These are phyloP conservation scores for Volucella inflata DNA, from an alignment of 2,888 invertebrate species.

Conservation along the genomic window DNA sequence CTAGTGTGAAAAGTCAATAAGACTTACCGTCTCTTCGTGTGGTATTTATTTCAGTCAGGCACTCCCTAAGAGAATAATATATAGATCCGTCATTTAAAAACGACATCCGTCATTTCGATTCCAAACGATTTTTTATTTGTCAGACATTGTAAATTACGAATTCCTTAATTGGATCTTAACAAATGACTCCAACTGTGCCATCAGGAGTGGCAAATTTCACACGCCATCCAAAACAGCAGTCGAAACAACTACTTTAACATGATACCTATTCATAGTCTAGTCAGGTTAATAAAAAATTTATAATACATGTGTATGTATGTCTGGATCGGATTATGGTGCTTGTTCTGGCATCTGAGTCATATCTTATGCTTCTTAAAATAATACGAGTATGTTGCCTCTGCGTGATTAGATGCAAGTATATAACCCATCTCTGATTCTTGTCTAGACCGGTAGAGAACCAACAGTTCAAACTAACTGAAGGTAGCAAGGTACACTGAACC, in stretches of 20 bases:
- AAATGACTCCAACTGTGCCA: slow-evolving; percentile 4
- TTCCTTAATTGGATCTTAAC: neutral
- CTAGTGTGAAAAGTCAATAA: no score
- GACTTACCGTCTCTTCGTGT: no score
- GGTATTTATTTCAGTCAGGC: no score
- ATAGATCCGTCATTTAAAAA: no score
- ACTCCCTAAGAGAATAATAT: no score
- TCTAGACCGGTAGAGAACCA: slow-evolving; percentile 42
- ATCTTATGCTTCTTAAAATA: slow-evolving; percentile 20
- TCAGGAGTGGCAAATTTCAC: slow-evolving; percentile 61
- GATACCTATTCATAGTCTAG: slow-evolving; percentile 4
- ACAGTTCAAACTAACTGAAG: slow-evolving; percentile 38
- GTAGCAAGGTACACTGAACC: slow-evolving; percentile 19
- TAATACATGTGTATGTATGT: no score
- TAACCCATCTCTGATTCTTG: slow-evolving; percentile 32
- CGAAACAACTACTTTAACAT: slow-evolving; percentile 22
- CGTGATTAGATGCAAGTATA: slow-evolving; percentile 49
- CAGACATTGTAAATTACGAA: neutral
- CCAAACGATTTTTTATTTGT: no score
- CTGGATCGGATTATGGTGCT: neutral
- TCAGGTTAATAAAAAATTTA: slow-evolving; percentile 32
- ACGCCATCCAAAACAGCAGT: slow-evolving; percentile 49
- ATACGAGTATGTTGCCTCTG: slow-evolving; percentile 57
- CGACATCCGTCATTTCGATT: no score
- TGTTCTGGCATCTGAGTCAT: slow-evolving; percentile 48